A percentile compares a stretch with the other conserved stretches of the same genome.
These are phyloP conservation scores for Aspidiotus destructor DNA, from an alignment of 2,888 invertebrate genomes.

Conservation along the genomic window DNA sequence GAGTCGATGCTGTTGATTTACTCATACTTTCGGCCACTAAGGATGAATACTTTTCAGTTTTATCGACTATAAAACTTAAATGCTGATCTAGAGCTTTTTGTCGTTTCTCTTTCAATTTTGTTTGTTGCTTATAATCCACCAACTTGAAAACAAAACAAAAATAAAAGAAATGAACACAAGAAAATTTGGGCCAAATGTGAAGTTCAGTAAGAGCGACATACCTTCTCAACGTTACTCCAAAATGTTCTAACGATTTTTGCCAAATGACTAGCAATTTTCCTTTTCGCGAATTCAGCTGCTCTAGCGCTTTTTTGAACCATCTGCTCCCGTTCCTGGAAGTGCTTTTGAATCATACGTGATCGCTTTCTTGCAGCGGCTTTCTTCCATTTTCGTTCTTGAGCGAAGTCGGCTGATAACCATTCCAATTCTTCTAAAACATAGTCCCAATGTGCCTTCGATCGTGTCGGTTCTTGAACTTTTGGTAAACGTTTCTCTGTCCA, in stretches of 20 bases:
- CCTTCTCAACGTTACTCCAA: constrained; percentile 94
- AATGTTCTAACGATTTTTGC: constrained; percentile 90
- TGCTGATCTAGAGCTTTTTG: constrained; percentile 93
- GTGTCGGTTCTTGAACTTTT: constrained; percentile 79
- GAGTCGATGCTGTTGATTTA: constrained; percentile 42
- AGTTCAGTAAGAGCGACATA: constrained; percentile 39
- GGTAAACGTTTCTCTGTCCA: constrained; percentile 90
- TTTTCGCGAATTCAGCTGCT: constrained; percentile 76
- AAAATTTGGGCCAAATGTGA: not conserved
- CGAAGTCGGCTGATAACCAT: constrained; percentile 96
- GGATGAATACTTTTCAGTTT: constrained; percentile 93
- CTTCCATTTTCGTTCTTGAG: constrained; percentile 96
- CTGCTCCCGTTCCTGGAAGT: constrained; percentile 81
- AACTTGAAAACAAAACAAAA: constrained; percentile 48
- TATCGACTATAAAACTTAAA: constrained; percentile 93
- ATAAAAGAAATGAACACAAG: not conserved
- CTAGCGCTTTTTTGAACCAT: constrained; percentile 84
- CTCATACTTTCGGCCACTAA: constrained; percentile 79
- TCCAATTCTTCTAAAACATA: constrained; percentile 97
- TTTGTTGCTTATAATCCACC: constrained; percentile 87
- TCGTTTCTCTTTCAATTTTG: constrained; percentile 84
- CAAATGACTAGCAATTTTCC: constrained; percentile 76
- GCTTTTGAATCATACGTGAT: constrained; percentile 80
- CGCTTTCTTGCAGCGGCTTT: constrained; percentile 90
- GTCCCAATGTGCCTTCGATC: constrained; percentile 95